Conservation (phyloP, 1,140 invertebrate species). For the Melitaea cinxia region DNA sequence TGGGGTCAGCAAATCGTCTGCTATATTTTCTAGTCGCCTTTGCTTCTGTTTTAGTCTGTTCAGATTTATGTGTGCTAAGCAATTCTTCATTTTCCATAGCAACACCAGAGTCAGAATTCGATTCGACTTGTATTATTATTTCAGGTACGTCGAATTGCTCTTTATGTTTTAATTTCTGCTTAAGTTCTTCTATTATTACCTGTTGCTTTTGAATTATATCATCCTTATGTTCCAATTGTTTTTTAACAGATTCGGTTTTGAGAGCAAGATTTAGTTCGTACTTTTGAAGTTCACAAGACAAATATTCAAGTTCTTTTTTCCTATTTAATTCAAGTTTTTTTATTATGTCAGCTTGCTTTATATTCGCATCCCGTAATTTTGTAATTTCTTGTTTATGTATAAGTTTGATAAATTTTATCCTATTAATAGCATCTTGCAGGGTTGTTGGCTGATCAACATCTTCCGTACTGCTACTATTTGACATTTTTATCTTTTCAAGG, state of each 20-base stretch:
- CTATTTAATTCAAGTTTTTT: conserved; percentile 71
- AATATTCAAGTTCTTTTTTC: conserved; percentile 72
- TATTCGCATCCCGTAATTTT: conserved; percentile 59
- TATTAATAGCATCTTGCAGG: conserved; percentile 70
- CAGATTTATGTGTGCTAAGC: conserved; percentile 45
- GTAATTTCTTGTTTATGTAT: conserved; percentile 71
- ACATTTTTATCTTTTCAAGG: conserved; percentile 46
- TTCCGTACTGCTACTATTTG: conserved; percentile 52
- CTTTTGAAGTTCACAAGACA: conserved; percentile 70
- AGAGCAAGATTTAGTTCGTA: conserved; percentile 69
- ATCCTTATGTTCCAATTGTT: conserved; percentile 68
- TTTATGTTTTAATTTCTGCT: conserved; percentile 56
- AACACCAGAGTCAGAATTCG: conserved; percentile 74
- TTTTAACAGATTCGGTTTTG: conserved; percentile 64
- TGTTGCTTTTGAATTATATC: conserved; percentile 64
- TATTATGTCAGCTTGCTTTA: conserved; percentile 64
- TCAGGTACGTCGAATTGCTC: conserved; percentile 52
- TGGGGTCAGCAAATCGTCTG: conserved; percentile 68
- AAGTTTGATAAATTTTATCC: conserved; percentile 71
- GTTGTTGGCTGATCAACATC: conserved; percentile 63
- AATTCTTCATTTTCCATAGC: conserved; percentile 68
- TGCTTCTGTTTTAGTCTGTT: conserved; percentile 55
- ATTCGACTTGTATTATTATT: conserved; percentile 63
- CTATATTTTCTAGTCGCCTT: conserved; percentile 70
- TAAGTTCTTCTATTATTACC: conserved; percentile 67